These are phyloP conservation scores for Cephus rjabovi DNA, from an alignment of 2,888 invertebrate species.

Conservation along the genomic window DNA sequence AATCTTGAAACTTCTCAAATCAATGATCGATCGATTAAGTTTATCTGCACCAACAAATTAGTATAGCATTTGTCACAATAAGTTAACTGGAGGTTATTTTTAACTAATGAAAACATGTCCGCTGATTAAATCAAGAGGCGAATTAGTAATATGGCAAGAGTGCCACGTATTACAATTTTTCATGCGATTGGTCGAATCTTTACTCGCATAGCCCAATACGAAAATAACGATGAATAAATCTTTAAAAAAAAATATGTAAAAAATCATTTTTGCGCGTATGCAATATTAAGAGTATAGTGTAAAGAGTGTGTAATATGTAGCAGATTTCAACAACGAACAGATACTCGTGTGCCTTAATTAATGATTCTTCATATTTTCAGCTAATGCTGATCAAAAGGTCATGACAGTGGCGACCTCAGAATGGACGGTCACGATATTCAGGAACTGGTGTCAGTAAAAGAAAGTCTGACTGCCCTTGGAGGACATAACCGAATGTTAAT, in stretches of 20 bases:
- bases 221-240: not conserved
- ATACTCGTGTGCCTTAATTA: not conserved
- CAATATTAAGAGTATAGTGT: not conserved
- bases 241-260: not conserved
- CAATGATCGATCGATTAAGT: not conserved
- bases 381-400: not conserved
- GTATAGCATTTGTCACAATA: not conserved
- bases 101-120: not conserved
- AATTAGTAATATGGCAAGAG: not conserved
- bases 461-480: conserved; percentile 29
- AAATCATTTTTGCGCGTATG: not conserved
- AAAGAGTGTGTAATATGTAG: too few species aligned
- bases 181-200: too few species aligned
- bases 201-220: not conserved
- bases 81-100: not conserved
- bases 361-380: not conserved
- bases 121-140: not conserved
- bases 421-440: conserved; percentile 46
- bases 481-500: not conserved
- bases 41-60: not conserved
- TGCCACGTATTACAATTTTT: not conserved
- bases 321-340: not conserved
- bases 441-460: conserved; percentile 33
- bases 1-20: not conserved
- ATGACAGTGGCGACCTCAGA: conserved; percentile 23